Percentiles rank a stretch among this genome's conserved stretches.
Evolutionary conservation across 2,888 invertebrate species (phyloP).

Genomic region (Seira ritae): DNA sequence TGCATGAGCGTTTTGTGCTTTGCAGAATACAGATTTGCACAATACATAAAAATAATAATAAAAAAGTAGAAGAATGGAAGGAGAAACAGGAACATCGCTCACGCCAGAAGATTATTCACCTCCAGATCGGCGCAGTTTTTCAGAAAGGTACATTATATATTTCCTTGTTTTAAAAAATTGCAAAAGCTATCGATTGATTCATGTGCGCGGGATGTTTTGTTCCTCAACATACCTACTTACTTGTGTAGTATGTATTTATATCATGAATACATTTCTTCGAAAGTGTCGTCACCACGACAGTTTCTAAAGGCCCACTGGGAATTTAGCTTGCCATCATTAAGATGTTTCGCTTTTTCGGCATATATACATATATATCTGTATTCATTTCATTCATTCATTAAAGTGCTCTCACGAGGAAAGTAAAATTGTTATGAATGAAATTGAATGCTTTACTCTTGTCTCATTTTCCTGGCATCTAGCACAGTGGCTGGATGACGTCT

Average conservation of each 20-base stretch:
- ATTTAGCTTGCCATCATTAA: not conserved
- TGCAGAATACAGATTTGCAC: not conserved
- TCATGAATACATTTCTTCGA: no score
- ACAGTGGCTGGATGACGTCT: not conserved
- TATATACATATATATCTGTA: no score
- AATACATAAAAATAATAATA: not conserved
- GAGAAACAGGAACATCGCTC: not conserved
- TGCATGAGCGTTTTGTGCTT: not conserved
- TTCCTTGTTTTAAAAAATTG: no score
- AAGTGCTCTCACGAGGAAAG: not conserved
- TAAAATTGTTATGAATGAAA: not conserved
- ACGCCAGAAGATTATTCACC: constrained; percentile 24
- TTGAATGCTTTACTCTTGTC: not conserved
- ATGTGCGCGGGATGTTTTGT: not conserved
- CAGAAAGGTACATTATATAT: constrained; percentile 47
- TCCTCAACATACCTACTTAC: no score
- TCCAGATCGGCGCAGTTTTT: constrained; percentile 47
- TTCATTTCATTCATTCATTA: not conserved
- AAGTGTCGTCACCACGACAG: not conserved
- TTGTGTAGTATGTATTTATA: not conserved
- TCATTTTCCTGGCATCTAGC: not conserved
- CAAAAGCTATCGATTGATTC: not conserved
- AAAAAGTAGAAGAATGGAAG: constrained; percentile 32
- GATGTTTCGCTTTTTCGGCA: not conserved
- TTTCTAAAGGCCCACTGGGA: not conserved